Evolutionary conservation across 2,888 invertebrate species (phyloP), one percentile per base, ranked within the genome.

Genomic region (Lycaena phlaeas): DNA sequence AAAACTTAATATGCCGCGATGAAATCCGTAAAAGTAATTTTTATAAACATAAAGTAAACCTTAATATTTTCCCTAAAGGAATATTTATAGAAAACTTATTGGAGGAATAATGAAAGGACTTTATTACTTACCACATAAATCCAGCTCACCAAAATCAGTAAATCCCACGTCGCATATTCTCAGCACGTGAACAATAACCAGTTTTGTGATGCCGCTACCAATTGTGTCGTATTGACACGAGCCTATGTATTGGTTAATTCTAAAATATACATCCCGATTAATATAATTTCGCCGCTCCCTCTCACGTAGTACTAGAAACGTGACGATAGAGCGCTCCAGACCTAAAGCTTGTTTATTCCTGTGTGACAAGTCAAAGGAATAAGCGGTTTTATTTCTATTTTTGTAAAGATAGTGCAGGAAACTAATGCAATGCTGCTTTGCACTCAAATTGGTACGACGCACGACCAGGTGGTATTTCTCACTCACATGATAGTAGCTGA

Each of bases 291-390:
- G 54, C 46, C 49, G 51, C 66, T 58, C 53, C 57, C 40, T 38
- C 55, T 59, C 70, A 70, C 69, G 70, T 69, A 62, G 52, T 44
- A 41, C 43, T 53, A 41, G 55, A 55, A 46, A 66, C 69, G 69
- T 71, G 68, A 67, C 68, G 61, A 61, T 65, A 40, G 47, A 46
- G 41, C 47, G 45, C 43, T 42, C 43, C 31, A 36, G 40, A 42
- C 43, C 36, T 42, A 38, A 18, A 42, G 40, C 38, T 36, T 45
- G 42, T 41, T 41, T 45, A 48, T 26, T 41, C 36, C 36, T 12
- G 37, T 27, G 10, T 14, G 22, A 9, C 4, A 45, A 7, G 22
- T 12, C n/a, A n/a, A n/a, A n/a, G n/a, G 34, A 30, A 30, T 17
- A 22, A 12, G 14, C 14, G 11, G 7, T 2, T 7, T n/a, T 14